These are phyloP conservation scores for Neolamprologus toae DNA, from an alignment of 2,113 vertebrate species.

Conservation along the genomic window DNA sequence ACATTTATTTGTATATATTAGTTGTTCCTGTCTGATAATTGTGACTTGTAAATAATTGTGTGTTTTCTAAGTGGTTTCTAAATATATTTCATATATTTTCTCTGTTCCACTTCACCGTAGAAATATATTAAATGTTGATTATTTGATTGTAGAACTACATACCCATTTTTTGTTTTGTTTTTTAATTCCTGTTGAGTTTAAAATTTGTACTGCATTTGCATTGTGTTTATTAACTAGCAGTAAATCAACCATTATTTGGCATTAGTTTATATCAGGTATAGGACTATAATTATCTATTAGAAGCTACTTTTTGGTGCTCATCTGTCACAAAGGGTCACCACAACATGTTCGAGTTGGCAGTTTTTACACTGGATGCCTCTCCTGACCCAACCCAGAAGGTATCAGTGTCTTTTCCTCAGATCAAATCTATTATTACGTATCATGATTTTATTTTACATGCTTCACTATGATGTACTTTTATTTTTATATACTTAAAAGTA, in stretches of 20 bases:
- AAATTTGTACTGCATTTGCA: background rate
- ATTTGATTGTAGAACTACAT: background rate
- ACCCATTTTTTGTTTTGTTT: background rate
- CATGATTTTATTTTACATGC: background rate
- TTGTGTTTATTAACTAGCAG: background rate
- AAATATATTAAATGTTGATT: background rate
- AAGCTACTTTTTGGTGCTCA: background rate
- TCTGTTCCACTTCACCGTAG: background rate
- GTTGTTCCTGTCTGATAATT: background rate
- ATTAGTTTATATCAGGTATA: background rate
- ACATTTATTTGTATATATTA: background rate
- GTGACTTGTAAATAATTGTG: background rate
- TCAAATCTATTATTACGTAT: background rate
- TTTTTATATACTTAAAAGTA: background rate
- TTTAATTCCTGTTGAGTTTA: background rate
- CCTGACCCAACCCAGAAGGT: background rate
- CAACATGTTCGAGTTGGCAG: background rate
- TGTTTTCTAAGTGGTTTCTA: background rate
- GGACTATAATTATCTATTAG: background rate
- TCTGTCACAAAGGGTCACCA: background rate
- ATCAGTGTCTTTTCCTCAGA: background rate
- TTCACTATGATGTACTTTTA: background rate
- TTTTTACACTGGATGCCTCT: background rate
- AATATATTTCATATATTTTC: background rate
- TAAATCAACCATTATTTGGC: background rate